Conservation (phyloP, 2,797 vertebrate species). For the Austrolebias charrua region DNA sequence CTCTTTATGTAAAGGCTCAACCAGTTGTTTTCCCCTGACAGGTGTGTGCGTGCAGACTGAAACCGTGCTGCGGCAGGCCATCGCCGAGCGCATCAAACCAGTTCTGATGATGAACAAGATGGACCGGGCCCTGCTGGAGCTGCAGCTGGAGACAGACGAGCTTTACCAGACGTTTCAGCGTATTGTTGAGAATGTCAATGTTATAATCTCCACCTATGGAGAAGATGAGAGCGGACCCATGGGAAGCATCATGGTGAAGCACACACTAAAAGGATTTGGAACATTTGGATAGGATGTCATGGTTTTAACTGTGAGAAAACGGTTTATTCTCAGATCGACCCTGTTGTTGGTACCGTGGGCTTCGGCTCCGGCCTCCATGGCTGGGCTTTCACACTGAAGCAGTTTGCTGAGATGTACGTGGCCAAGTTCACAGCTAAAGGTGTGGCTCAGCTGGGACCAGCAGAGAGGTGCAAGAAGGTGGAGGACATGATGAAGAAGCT, state of each 20-base stretch:
- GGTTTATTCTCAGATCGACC: constrained; percentile 83
- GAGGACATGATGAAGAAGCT: constrained; percentile 99
- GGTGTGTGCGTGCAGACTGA: constrained; percentile 95
- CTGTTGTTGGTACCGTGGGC: constrained; percentile 89
- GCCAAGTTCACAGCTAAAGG: constrained; percentile 91
- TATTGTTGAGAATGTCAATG: constrained; percentile 93
- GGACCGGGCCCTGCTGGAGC: constrained; percentile 91
- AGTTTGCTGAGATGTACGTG: constrained; percentile 97
- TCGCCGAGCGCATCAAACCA: constrained; percentile 92
- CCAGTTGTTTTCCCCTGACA: constrained; percentile 43
- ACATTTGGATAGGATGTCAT: neutral
- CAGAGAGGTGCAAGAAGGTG: constrained; percentile 91
- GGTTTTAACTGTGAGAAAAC: neutral
- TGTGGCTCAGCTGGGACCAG: constrained; percentile 77
- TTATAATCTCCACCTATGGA: constrained; percentile 95
- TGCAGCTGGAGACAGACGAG: constrained; percentile 89
- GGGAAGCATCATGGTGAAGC: constrained; percentile 93
- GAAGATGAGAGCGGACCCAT: constrained; percentile 92
- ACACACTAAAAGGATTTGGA: neutral
- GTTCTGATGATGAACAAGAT: constrained; percentile 99
- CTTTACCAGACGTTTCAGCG: constrained; percentile 93
- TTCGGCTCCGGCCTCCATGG: constrained; percentile 94
- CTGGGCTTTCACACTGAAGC: constrained; percentile 96
- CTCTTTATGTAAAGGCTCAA: neutral
- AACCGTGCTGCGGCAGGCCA: constrained; percentile 93